These are phyloP conservation scores for Hypotaenidia philippensis DNA, from an alignment of 2,797 vertebrate species.

Conservation along the genomic window DNA sequence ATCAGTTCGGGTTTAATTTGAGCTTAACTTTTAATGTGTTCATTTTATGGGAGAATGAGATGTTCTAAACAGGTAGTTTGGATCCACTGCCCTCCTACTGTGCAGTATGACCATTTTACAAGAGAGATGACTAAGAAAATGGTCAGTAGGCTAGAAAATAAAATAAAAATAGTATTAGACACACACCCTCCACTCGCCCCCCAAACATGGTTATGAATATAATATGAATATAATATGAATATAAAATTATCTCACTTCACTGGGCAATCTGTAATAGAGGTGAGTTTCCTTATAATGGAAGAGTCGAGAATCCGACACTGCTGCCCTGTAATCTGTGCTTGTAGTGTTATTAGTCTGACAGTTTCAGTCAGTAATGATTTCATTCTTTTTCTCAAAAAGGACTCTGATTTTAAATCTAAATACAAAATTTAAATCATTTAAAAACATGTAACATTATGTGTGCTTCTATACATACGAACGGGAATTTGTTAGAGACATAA, in stretches of 20 bases:
- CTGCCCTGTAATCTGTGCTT: not conserved
- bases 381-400: not conserved
- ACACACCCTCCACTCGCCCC: fast-evolving
- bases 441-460: not conserved
- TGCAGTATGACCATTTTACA: not conserved
- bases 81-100: not conserved
- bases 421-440: not conserved
- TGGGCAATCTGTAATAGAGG: not conserved
- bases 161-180: not conserved
- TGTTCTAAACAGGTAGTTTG: not conserved
- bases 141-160: not conserved
- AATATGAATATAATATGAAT: not conserved
- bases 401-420: not conserved
- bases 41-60: not conserved
- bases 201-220: not conserved
- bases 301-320: not conserved
- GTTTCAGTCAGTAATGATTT: not conserved
- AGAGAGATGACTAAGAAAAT: not conserved
- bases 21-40: fast-evolving
- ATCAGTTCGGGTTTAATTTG: not conserved
- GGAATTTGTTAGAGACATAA: not conserved
- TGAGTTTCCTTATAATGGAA: not conserved
- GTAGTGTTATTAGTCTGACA: not conserved
- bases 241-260: not conserved
- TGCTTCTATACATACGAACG: not conserved